Conservation (phyloP, 1,140 invertebrate species). For the Mycetomoellerius zeteki region DNA sequence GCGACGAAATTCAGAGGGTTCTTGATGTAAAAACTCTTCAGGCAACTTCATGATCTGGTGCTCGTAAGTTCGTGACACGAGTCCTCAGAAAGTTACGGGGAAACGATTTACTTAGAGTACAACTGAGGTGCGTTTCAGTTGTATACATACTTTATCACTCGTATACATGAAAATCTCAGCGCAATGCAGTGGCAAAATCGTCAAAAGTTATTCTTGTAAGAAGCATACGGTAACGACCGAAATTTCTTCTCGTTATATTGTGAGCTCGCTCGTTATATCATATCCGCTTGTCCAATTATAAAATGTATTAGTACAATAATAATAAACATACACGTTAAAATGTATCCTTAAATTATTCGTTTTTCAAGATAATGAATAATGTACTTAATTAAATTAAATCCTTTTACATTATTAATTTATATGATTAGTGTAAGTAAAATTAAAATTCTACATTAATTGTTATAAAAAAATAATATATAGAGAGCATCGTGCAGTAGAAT, state of each 20-base stretch:
- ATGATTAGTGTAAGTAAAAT: neutral
- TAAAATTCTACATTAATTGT: neutral
- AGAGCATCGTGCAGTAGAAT: neutral
- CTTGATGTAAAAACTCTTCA: conserved; percentile 75
- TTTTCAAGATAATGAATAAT: neutral
- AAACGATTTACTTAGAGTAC: conserved; percentile 75
- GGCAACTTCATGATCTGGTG: conserved; percentile 70
- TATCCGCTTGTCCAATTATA: neutral
- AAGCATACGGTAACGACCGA: neutral
- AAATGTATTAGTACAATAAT: neutral
- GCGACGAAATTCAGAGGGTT: conserved; percentile 68
- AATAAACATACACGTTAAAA: neutral
- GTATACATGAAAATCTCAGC: neutral
- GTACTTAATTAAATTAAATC: neutral
- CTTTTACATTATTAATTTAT: neutral
- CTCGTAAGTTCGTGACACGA: conserved; percentile 71
- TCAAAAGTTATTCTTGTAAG: conserved; percentile 22
- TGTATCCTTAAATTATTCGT: neutral
- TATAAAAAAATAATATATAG: neutral
- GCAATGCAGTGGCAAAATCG: conserved; percentile 26
- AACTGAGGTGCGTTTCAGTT: conserved; percentile 49
- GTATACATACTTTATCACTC: conserved; percentile 2
- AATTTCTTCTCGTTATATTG: neutral
- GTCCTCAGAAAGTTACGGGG: conserved; percentile 70
- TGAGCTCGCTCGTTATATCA: neutral